A percentile compares a stretch with the other conserved stretches of the same genome.
phyloP scores from a whole-genome alignment of 2,888 invertebrate genomes.

The Callinectes sapidus region DNA sequence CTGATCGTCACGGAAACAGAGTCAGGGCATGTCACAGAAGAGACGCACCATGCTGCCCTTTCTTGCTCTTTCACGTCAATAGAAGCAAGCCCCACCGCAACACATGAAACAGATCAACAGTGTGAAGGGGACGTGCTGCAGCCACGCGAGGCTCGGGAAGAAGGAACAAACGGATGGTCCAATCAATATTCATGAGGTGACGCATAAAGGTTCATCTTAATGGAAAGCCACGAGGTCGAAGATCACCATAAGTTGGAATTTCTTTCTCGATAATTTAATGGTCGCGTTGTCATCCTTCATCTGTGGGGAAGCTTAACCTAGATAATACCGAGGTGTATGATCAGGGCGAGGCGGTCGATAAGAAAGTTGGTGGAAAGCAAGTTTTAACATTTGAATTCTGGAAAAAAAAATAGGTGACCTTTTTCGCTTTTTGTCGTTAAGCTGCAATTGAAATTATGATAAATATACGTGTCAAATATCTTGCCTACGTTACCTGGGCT shows the following conservation, averaged over 20 bases:
- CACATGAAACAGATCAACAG: background rate
- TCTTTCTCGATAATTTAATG: background rate
- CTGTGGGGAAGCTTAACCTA: background rate
- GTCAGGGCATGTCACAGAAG: background rate
- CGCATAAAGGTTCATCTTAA: background rate
- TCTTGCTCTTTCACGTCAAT: background rate
- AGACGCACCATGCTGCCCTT: background rate
- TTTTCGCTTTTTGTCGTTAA: background rate
- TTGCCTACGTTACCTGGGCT: too few relatives aligned
- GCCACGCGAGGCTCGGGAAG: background rate
- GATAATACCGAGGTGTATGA: background rate
- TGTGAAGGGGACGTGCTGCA: background rate
- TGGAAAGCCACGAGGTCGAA: background rate
- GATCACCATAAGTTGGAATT: background rate
- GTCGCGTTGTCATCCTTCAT: background rate
- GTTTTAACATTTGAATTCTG: background rate
- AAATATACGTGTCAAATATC: too few relatives aligned
- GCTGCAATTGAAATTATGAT: background rate
- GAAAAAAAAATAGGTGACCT: background rate
- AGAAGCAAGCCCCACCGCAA: background rate
- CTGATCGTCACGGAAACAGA: background rate
- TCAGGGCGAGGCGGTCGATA: background rate
- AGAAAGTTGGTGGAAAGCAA: background rate
- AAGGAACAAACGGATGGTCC: background rate
- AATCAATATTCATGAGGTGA: background rate